Conservation (phyloP, 2,113 vertebrate species). For the Stigmatopora nigra region DNA sequence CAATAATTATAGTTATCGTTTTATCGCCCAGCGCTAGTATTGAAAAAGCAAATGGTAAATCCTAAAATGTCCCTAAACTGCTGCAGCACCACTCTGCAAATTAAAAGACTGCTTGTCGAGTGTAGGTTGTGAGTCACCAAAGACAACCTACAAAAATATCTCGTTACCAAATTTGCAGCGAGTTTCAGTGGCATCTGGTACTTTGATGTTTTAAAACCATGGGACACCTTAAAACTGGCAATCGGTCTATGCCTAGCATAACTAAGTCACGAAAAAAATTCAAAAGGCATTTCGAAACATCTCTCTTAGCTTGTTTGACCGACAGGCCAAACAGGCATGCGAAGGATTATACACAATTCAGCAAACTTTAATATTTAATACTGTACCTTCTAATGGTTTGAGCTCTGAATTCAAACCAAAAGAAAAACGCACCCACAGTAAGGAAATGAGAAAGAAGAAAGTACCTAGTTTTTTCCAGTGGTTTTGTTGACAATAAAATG, state of each 20-base stretch:
- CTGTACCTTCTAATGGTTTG: not conserved
- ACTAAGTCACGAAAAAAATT: not conserved
- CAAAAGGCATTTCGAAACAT: not conserved
- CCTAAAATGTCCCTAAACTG: too few relatives aligned
- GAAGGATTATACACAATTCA: not conserved
- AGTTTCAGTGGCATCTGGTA: too few relatives aligned
- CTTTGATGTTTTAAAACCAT: too few relatives aligned
- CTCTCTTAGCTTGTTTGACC: not conserved
- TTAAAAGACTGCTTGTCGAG: too few relatives aligned
- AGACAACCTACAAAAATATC: too few relatives aligned
- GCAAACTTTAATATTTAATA: not conserved
- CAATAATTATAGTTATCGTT: too few relatives aligned
- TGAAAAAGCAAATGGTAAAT: too few relatives aligned
- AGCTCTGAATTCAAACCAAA: not conserved
- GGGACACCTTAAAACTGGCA: too few relatives aligned
- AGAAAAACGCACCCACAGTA: not conserved
- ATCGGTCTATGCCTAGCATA: not conserved
- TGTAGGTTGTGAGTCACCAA: too few relatives aligned
- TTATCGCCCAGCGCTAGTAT: too few relatives aligned
- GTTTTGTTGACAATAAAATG: conserved; percentile 3
- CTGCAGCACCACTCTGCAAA: too few relatives aligned
- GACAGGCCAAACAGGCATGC: not conserved
- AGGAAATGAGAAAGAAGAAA: conserved; percentile 3
- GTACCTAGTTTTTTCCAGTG: not conserved
- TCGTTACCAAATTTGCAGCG: too few relatives aligned